Evolutionary conservation across 2,113 vertebrate species (phyloP).

Genomic region (Platichthys stellatus): DNA sequence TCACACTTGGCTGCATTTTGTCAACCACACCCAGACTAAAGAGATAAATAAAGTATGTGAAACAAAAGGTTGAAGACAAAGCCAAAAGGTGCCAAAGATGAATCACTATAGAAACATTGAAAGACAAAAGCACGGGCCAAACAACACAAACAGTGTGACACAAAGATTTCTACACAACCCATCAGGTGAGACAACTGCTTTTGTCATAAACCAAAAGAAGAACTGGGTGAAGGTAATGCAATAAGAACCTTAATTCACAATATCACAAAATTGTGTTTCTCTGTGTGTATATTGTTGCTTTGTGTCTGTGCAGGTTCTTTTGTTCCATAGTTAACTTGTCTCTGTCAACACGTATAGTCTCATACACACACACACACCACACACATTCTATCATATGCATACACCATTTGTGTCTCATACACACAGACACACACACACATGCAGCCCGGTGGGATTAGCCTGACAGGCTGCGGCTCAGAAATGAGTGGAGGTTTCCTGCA

Average conservation of each 20-base stretch:
- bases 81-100: neutral
- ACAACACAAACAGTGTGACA: neutral
- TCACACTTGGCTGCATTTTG: too few relatives aligned
- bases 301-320: too few relatives aligned
- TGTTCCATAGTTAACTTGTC: too few relatives aligned
- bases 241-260: too few relatives aligned
- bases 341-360: neutral
- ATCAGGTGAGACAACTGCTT: too few relatives aligned
- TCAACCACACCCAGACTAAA: neutral
- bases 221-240: too few relatives aligned
- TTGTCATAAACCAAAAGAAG: too few relatives aligned
- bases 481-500: slow-evolving; percentile 60
- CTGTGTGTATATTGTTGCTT: too few relatives aligned
- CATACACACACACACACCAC: neutral
- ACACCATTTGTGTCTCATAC: neutral
- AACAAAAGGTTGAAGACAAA: neutral
- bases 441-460: slow-evolving; percentile 30
- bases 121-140: neutral
- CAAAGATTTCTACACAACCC: neutral
- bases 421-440: neutral
- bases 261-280: neutral
- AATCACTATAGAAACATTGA: neutral
- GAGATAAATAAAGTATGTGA: neutral
- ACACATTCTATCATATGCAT: neutral
- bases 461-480: slow-evolving; percentile 48